phyloP scores from a whole-genome alignment of 2,888 invertebrate species.

The Tipula unca region DNA sequence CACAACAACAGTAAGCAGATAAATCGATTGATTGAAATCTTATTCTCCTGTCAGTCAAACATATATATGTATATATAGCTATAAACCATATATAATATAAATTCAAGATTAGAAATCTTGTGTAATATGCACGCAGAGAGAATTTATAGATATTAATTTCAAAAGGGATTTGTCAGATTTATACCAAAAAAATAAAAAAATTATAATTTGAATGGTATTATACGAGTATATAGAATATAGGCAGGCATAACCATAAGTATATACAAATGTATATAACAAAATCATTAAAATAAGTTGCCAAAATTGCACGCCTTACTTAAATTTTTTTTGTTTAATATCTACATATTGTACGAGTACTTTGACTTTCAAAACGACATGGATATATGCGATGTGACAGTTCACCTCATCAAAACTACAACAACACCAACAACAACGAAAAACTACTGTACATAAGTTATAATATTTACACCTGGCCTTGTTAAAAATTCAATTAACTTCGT shows the following conservation, averaged over 20 bases:
- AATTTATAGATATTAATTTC: neutral
- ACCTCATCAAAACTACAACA: neutral
- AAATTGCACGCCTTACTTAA: neutral
- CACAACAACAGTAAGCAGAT: neutral
- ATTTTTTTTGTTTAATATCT: neutral
- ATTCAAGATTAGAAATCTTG: neutral
- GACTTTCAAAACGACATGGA: neutral
- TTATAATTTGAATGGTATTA: neutral
- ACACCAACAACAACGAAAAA: neutral
- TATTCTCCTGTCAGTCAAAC: neutral
- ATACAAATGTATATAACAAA: no score
- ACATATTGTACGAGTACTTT: neutral
- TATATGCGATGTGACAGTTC: neutral
- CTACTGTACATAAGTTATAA: neutral
- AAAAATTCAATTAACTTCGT: constrained; percentile 14
- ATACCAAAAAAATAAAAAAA: neutral
- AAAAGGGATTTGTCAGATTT: neutral
- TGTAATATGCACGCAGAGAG: neutral
- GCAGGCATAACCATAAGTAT: neutral
- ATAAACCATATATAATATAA: neutral
- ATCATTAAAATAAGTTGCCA: neutral
- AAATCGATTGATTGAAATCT: constrained; percentile 8
- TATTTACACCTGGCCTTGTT: neutral
- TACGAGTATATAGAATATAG: no score
- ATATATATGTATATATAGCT: neutral